Evolutionary conservation across 2,797 vertebrate genomes (phyloP), one percentile per base, ranked within the genome.

Genomic region (Darevskia mixta): DNA sequence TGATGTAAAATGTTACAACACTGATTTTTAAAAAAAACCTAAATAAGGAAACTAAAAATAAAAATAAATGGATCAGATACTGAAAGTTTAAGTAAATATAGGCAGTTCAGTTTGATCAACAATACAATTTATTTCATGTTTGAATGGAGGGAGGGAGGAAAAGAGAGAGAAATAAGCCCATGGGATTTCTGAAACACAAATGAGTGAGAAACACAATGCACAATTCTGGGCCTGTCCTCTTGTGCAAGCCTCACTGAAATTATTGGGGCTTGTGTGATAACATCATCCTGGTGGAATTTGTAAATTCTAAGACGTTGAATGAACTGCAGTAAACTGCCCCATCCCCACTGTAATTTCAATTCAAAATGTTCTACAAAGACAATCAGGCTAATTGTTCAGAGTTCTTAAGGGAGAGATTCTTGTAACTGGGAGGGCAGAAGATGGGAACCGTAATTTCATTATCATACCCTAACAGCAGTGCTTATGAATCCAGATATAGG

Each of bases 351-450:
- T 29, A 73, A 23, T 75, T 64, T 41, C 43, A 73, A 8, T 35
- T 3, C 0, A 76, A 1, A 25, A 0, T 87, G 77, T 87, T 90
- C 71, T 61, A 49, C 83, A 55, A 49, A 82, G 0, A 91, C 35
- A 87, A 82, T 58, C 86, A 82, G 90, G 67, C 82, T 25, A 86
- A 75, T 79, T 89, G 69, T 64, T 29, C 49, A 86, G 77, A 66
- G 83, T 15, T 35, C 72, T 72, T 72, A 45, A 58, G 61, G 23
- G 5, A 89, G 86, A 91, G 8, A 85, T 0, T 1, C 5, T n/a
- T 35, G 87, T 61, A 93, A 81, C 0, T 55, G 49, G 64, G 17
- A 71, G 38, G 18, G 7, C 77, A 23, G 2, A 86, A 1, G 4
- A 43, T 2, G 17, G 8, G 27, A 90, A 90, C 4, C 83, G 15